Evolutionary conservation across 2,888 invertebrate genomes (phyloP).

Genomic region (Clusia tigrina): DNA sequence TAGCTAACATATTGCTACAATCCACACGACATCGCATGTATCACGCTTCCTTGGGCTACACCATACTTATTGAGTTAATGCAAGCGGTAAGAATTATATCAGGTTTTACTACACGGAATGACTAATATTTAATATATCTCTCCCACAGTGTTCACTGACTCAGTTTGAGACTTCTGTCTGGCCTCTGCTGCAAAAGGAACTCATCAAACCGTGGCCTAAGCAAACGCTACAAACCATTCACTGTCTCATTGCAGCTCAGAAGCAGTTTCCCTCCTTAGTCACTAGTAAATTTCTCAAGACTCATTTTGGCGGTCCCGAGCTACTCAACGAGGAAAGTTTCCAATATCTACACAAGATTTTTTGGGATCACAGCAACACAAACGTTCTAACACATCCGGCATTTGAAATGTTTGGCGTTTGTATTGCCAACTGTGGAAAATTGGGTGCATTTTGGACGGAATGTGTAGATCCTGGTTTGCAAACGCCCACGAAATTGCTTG

Average conservation of each 20-base stretch:
- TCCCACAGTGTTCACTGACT: constrained; percentile 66
- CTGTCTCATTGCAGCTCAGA: constrained; percentile 66
- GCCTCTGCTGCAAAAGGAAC: constrained; percentile 69
- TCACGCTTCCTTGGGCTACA: constrained; percentile 65
- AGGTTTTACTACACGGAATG: background rate
- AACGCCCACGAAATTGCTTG: constrained; percentile 69
- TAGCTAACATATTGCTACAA: constrained; percentile 62
- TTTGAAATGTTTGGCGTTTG: constrained; percentile 70
- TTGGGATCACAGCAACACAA: constrained; percentile 65
- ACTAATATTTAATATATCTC: background rate
- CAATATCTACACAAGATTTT: constrained; percentile 69
- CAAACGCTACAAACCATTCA: constrained; percentile 74
- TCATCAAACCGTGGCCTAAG: constrained; percentile 71
- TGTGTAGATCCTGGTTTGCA: constrained; percentile 65
- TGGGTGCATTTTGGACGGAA: constrained; percentile 69
- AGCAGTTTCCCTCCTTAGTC: constrained; percentile 66
- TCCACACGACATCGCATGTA: constrained; percentile 47
- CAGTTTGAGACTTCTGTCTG: constrained; percentile 69
- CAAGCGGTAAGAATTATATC: constrained; percentile 63
- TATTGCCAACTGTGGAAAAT: constrained; percentile 67
- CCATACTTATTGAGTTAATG: constrained; percentile 71
- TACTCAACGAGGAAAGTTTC: constrained; percentile 70
- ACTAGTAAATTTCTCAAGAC: constrained; percentile 68
- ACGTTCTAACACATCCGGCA: constrained; percentile 71
- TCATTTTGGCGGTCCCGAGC: constrained; percentile 67